Base-by-base conservation (phyloP, 1,140 invertebrate genomes). In the Drosophila nigrodunni region DNA sequence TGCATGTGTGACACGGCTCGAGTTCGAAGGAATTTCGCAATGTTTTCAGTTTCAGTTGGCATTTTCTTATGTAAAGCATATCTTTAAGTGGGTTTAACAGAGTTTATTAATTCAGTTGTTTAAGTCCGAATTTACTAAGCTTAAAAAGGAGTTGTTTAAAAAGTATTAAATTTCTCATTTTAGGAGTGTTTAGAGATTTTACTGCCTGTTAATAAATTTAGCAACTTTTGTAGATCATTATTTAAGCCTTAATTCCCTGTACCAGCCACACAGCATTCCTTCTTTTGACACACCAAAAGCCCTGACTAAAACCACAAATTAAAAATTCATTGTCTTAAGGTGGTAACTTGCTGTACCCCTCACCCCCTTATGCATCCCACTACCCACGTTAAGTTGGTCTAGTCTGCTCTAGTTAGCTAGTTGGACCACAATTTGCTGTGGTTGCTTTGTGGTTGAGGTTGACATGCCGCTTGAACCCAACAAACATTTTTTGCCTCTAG, bases 321-420 rank as follows among this genome's bases (percentile, higher is more conserved):
- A 77, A 86, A 81, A 85, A 83, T 85, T 85, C 82, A 83, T 83
- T 83, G 81, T 74, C 80, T 77, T 25, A 35, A 10, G 50, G 37
- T 61, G 43, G 25, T 50, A 43, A 57, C 43, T 30, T 7, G n/a
- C 39, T 5, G 4, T 6, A 10, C 8, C 21, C 10, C 13, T 3
- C 10, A 3, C 47, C 5, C 11, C 55, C 37, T 25, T 59, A 25
- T 13, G 37, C 30, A 6, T 8, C 25, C 13, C 46, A 4, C 30
- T n/a, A 30, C 25, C 25, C 25, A 30, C 25, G 25, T 18, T 49
- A 5, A 18, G 49, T 11, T 59, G 52, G 49, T 15, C 15, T 15
- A 15, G 15, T 15, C 41, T 68, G 61, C 77, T 61, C 59, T 46
- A 62, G 60, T 86, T 77, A 80, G 69, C 61, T 77, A 69, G 82